Evolutionary conservation across 2,888 invertebrate genomes (phyloP).

Genomic region (Apoda limacodes): DNA sequence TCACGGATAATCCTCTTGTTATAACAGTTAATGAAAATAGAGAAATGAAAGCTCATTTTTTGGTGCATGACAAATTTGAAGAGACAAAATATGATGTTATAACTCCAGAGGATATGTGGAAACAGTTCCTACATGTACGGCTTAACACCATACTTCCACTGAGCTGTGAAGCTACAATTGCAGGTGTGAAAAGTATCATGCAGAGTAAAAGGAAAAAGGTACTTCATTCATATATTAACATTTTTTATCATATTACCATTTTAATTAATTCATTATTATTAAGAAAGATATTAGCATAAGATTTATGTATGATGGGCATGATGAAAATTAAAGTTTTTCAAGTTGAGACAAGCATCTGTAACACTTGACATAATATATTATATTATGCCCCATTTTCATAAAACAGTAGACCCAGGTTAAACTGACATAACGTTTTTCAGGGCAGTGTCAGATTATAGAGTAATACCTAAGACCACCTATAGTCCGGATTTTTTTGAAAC

Average conservation of each 20-base stretch:
- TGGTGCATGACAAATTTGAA: slow-evolving; percentile 79
- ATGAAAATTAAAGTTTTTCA: too few species aligned
- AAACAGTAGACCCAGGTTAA: too few species aligned
- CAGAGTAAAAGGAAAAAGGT: slow-evolving; percentile 75
- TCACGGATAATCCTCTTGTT: slow-evolving; percentile 83
- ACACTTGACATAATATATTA: too few species aligned
- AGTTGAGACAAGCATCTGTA: too few species aligned
- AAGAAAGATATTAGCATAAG: too few species aligned
- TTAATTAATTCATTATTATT: not conserved
- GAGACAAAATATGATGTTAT: slow-evolving; percentile 74
- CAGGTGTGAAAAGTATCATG: slow-evolving; percentile 73
- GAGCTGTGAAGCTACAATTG: slow-evolving; percentile 69
- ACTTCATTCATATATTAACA: slow-evolving; percentile 15
- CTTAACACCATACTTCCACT: slow-evolving; percentile 75
- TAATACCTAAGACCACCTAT: too few species aligned
- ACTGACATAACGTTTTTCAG: too few species aligned
- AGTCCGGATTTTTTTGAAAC: too few species aligned
- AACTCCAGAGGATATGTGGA: slow-evolving; percentile 72
- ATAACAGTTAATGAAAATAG: slow-evolving; percentile 65
- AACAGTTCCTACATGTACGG: slow-evolving; percentile 78
- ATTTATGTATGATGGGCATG: too few species aligned
- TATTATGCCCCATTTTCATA: too few species aligned
- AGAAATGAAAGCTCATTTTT: slow-evolving; percentile 74
- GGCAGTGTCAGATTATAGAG: too few species aligned
- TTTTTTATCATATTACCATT: not conserved